Conservation (phyloP, 1,140 invertebrate species). For the Penaeus vannamei region DNA sequence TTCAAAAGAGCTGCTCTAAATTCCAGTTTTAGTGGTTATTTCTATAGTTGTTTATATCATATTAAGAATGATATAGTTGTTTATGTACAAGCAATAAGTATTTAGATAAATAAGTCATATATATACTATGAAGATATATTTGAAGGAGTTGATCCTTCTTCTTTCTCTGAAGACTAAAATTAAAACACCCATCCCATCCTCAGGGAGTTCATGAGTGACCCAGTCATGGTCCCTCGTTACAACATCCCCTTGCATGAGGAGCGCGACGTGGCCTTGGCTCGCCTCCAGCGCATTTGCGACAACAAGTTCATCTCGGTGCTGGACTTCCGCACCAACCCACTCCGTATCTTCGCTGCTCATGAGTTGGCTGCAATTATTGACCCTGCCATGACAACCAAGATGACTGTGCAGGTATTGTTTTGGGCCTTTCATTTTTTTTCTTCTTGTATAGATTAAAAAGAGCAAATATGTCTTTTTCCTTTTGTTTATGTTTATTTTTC, state of each 20-base stretch:
- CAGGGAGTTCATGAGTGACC: constrained; percentile 69
- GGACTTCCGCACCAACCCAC: constrained; percentile 71
- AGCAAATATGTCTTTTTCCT: background rate
- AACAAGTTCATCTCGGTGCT: constrained; percentile 71
- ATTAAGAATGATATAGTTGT: background rate
- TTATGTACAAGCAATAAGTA: background rate
- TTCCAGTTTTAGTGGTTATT: background rate
- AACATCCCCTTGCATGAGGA: constrained; percentile 71
- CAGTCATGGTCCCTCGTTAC: constrained; percentile 68
- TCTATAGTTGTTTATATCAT: background rate
- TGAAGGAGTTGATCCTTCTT: background rate
- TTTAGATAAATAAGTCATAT: constrained; percentile 24
- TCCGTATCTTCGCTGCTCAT: constrained; percentile 71
- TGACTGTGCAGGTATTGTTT: constrained; percentile 70
- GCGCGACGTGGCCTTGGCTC: constrained; percentile 70
- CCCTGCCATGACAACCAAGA: constrained; percentile 71
- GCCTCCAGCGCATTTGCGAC: constrained; percentile 70
- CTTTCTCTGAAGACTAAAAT: background rate
- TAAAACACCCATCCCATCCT: background rate
- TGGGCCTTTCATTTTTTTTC: background rate
- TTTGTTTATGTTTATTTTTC: background rate
- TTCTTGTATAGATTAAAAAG: background rate
- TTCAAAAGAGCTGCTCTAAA: background rate
- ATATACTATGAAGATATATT: background rate
- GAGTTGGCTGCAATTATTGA: constrained; percentile 71